Conservation (phyloP, 2,113 vertebrate species). For the Pithys albifrons region DNA sequence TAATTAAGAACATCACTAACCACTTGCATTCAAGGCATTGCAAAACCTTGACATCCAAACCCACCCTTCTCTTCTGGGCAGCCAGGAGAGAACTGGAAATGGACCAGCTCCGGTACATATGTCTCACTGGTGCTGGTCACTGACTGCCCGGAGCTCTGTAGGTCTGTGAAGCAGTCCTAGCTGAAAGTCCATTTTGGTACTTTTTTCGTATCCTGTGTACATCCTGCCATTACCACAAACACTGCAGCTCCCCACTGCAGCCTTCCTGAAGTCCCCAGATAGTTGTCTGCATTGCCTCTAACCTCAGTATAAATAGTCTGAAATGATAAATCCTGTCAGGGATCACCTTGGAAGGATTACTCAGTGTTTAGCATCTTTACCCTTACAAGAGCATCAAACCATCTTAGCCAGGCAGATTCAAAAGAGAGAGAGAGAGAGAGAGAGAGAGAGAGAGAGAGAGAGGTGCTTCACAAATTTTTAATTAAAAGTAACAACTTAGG, state of each 20-base stretch:
- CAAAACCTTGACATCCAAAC: not conserved
- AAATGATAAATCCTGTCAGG: not conserved
- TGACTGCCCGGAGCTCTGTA: not conserved
- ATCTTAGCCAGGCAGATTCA: not conserved
- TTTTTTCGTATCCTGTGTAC: not conserved
- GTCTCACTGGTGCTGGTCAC: not conserved
- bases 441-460: not conserved
- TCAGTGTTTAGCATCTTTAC: not conserved
- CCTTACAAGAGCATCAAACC: not conserved
- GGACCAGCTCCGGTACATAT: rapidly evolving
- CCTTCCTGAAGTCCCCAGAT: not conserved
- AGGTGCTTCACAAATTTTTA: not conserved
- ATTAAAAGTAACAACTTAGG: not conserved
- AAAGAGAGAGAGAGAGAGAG: not conserved
- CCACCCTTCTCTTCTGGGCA: not conserved
- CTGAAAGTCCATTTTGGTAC: not conserved
- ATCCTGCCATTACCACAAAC: not conserved
- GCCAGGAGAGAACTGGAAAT: not conserved
- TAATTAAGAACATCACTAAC: not conserved
- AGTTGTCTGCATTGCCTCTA: not conserved
- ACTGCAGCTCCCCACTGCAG: not conserved
- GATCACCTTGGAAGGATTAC: not conserved
- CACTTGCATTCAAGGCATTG: not conserved
- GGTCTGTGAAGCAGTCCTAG: not conserved
- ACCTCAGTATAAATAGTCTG: not conserved